Conservation (phyloP, 2,797 vertebrate genomes). For the Alca torda region DNA sequence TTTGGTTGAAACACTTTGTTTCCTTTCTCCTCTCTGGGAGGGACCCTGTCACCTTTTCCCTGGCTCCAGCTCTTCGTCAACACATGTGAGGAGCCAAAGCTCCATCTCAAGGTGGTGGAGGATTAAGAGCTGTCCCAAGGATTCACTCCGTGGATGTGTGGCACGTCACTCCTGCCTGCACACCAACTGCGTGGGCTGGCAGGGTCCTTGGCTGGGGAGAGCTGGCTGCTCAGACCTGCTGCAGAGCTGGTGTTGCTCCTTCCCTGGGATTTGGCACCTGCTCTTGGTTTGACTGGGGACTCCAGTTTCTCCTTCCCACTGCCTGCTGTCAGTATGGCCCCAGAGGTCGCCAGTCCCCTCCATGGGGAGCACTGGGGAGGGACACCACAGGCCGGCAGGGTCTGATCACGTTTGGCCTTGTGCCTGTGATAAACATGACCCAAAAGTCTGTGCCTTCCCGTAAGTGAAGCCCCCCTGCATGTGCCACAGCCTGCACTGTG, state of each 20-base stretch:
- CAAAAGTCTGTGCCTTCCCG: not conserved
- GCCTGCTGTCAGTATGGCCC: not conserved
- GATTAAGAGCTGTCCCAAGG: not conserved
- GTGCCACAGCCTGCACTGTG: accelerated
- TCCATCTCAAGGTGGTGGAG: no score
- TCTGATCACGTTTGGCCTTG: not conserved
- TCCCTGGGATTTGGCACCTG: not conserved
- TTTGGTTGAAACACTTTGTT: not conserved
- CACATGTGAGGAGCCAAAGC: accelerated
- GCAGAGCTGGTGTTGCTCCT: not conserved
- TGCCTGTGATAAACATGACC: not conserved
- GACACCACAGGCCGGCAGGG: no score
- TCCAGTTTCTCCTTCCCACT: not conserved
- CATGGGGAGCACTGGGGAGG: not conserved
- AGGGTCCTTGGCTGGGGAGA: not conserved
- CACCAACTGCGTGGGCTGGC: accelerated
- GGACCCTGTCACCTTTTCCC: not conserved
- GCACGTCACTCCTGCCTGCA: accelerated
- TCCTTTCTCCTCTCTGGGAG: not conserved
- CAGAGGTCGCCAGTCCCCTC: not conserved
- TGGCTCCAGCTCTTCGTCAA: not conserved
- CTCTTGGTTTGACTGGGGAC: not conserved
- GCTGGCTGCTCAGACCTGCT: not conserved
- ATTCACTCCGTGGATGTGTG: not conserved
- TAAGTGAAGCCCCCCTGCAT: not conserved